A percentile compares a stretch with the other conserved stretches of the same genome.
Evolutionary conservation across 2,797 vertebrate genomes (phyloP).

Genomic region (Allobates femoralis): DNA sequence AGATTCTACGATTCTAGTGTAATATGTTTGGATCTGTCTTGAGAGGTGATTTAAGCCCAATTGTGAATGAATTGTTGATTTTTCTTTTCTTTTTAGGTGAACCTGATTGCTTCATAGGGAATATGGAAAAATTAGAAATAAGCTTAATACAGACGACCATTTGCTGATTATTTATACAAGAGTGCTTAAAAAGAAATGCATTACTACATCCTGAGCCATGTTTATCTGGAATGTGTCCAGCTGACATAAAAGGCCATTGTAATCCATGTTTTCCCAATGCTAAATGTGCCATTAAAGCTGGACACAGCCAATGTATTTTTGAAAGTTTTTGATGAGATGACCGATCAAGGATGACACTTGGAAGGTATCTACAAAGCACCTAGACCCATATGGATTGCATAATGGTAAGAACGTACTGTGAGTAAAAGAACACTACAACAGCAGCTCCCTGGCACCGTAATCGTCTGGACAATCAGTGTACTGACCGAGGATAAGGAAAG

Average conservation of each 20-base stretch:
- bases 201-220: not conserved
- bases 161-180: conserved; percentile 22
- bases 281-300: not conserved
- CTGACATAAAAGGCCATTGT: not conserved
- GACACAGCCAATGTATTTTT: not conserved
- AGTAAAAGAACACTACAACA: no score
- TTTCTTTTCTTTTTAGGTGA: not conserved
- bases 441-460: no score
- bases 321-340: not conserved
- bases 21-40: conserved; percentile 32
- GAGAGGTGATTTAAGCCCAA: conserved; percentile 39
- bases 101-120: conserved; percentile 25
- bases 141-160: conserved; percentile 24
- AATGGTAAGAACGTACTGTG: no score
- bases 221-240: conserved; percentile 9
- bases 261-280: not conserved
- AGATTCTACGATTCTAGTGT: conserved; percentile 44
- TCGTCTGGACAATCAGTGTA: no score
- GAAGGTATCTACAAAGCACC: no score
- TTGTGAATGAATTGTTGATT: conserved; percentile 30
- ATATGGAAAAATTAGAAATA: not conserved
- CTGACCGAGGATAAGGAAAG: no score
- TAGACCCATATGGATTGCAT: no score
- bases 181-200: not conserved
- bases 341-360: not conserved